These are phyloP conservation scores for Poeciliopsis presidionis DNA, from an alignment of 2,797 vertebrate genomes.

Conservation along the genomic window DNA sequence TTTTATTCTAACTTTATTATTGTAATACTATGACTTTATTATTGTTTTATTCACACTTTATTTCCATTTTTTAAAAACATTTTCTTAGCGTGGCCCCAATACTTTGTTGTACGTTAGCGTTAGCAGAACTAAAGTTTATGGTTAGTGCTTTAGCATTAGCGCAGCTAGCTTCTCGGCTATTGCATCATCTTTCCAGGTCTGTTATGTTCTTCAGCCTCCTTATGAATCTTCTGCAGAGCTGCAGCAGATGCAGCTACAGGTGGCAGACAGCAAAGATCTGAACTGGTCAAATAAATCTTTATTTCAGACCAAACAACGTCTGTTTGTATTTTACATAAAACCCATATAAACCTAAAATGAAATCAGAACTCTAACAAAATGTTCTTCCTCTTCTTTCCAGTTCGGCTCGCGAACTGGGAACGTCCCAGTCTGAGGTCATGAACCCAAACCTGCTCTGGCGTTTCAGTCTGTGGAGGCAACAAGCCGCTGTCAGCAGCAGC, in stretches of 20 bases:
- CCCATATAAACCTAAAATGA: constrained; percentile 1
- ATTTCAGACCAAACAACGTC: constrained; percentile 1
- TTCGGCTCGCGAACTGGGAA: neutral
- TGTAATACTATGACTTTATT: no score
- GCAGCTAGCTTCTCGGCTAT: no score
- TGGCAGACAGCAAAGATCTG: neutral
- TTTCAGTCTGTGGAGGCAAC: neutral
- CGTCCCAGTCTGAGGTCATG: neutral
- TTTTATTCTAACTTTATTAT: no score
- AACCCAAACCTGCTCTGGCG: neutral
- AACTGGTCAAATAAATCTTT: constrained; percentile 6
- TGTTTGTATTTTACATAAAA: neutral
- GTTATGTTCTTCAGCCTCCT: constrained; percentile 10
- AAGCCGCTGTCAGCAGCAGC: constrained; percentile 71
- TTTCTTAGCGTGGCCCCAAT: no score
- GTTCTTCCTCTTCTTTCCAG: neutral
- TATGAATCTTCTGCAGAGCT: neutral
- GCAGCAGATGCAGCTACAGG: neutral
- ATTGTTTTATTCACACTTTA: no score
- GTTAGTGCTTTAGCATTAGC: no score
- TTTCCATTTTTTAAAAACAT: no score
- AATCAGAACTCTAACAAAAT: neutral
- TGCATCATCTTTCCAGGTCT: constrained; percentile 3
- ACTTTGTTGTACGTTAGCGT: no score
- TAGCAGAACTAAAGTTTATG: no score